Conservation (phyloP, 2,888 invertebrate genomes). For the Trichopria drosophilae region DNA sequence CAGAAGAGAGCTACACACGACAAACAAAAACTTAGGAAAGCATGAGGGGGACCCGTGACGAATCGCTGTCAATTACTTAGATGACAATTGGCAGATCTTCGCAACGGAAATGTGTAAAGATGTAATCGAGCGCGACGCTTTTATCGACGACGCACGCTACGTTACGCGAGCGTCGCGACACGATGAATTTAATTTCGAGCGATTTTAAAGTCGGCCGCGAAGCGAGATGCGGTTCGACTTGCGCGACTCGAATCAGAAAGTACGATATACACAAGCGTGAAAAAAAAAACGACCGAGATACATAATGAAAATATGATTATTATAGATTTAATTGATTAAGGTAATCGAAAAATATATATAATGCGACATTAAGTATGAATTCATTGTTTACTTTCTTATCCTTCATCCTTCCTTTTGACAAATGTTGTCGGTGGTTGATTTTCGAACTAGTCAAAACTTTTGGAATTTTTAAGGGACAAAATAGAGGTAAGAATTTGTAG, state of each 20-base stretch:
- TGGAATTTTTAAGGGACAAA: no score
- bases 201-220: constrained; percentile 6
- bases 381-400: no score
- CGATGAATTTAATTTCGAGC: constrained; percentile 26
- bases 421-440: no score
- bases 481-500: no score
- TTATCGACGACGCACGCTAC: constrained; percentile 8
- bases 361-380: constrained; percentile 49
- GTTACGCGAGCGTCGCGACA: constrained; percentile 22
- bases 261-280: constrained; percentile 36
- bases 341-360: constrained; percentile 55
- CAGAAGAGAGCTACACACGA: no score
- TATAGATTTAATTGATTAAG: constrained; percentile 50
- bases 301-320: constrained; percentile 50
- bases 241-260: constrained; percentile 33
- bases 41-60: constrained; percentile 22
- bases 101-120: constrained; percentile 20
- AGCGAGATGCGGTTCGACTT: not conserved
- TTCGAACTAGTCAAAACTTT: no score
- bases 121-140: constrained; percentile 20
- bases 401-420: no score
- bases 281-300: constrained; percentile 42
- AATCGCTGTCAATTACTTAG: constrained; percentile 24
- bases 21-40: constrained; percentile 10
- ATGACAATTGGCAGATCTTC: no score